Conservation (phyloP, 2,888 invertebrate species). For the Pomacea canaliculata region DNA sequence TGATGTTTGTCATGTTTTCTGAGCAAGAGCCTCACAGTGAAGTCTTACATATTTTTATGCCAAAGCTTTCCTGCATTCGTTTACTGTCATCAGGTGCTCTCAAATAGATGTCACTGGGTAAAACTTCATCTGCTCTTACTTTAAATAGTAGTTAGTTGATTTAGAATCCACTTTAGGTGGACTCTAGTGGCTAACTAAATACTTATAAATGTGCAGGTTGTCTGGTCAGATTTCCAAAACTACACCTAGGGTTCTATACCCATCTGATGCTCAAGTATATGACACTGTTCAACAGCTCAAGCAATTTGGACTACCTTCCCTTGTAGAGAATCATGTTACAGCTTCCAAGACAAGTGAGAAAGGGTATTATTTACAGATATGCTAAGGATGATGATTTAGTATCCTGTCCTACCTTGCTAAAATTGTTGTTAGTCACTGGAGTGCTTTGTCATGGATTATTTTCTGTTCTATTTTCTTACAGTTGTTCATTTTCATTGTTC, state of each 20-base stretch:
- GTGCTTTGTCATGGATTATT: background rate
- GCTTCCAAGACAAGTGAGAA: background rate
- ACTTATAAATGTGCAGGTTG: conserved; percentile 14
- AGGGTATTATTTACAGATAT: background rate
- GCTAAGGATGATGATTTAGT: background rate
- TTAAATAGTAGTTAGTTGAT: too few relatives aligned
- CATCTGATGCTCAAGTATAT: conserved; percentile 1
- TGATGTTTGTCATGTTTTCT: too few relatives aligned
- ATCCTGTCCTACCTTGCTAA: background rate
- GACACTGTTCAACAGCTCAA: conserved; percentile 31
- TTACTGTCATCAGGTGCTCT: too few relatives aligned
- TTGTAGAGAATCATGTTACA: conserved; percentile 26
- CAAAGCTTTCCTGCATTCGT: too few relatives aligned
- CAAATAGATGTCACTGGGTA: too few relatives aligned
- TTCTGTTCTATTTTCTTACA: background rate
- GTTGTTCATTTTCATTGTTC: background rate
- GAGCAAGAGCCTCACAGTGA: too few relatives aligned
- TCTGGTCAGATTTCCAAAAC: background rate
- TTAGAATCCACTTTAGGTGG: too few relatives aligned
- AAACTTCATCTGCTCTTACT: too few relatives aligned
- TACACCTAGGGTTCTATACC: too few relatives aligned
- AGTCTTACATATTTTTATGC: too few relatives aligned
- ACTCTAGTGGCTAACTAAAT: too few relatives aligned
- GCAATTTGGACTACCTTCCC: conserved; percentile 33
- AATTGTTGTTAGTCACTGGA: background rate